A percentile compares a stretch with the other conserved stretches of the same genome.
These are phyloP conservation scores for Menidia menidia DNA, from an alignment of 2,797 vertebrate genomes.

Conservation along the genomic window DNA sequence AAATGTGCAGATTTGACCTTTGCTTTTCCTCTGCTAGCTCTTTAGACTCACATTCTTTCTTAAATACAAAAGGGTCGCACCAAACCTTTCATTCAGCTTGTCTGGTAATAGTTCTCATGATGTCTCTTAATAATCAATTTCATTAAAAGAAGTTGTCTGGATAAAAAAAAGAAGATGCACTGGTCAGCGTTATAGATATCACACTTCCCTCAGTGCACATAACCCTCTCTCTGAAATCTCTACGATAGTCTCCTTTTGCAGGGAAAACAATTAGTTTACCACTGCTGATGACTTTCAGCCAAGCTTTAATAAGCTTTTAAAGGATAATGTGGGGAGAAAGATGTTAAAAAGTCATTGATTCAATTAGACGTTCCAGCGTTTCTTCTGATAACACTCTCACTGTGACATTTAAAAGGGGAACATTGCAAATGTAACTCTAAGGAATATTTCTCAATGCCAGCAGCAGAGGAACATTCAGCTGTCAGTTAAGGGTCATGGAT, in stretches of 20 bases:
- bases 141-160: background rate
- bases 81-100: constrained; percentile 8
- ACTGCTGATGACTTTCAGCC: constrained; percentile 21
- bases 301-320: constrained; percentile 49
- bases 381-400: constrained; percentile 37
- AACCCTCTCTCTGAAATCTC: background rate
- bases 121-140: constrained; percentile 33
- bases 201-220: background rate
- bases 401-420: constrained; percentile 17
- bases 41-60: constrained; percentile 23
- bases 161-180: constrained; percentile 10
- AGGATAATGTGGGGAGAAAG: constrained; percentile 13
- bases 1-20: constrained; percentile 60
- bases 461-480: constrained; percentile 10
- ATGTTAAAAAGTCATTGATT: constrained; percentile 57
- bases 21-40: constrained; percentile 5
- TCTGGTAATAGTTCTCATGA: constrained; percentile 2
- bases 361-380: constrained; percentile 40
- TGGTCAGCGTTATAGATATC: constrained; percentile 1
- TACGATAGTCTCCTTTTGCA: constrained; percentile 38
- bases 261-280: constrained; percentile 13
- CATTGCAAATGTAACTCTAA: constrained; percentile 8
- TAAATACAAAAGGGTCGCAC: background rate
- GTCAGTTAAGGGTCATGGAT: constrained; percentile 16
- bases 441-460: constrained; percentile 23